phyloP scores from a whole-genome alignment of 2,797 vertebrate species.

The Chelon labrosus region DNA sequence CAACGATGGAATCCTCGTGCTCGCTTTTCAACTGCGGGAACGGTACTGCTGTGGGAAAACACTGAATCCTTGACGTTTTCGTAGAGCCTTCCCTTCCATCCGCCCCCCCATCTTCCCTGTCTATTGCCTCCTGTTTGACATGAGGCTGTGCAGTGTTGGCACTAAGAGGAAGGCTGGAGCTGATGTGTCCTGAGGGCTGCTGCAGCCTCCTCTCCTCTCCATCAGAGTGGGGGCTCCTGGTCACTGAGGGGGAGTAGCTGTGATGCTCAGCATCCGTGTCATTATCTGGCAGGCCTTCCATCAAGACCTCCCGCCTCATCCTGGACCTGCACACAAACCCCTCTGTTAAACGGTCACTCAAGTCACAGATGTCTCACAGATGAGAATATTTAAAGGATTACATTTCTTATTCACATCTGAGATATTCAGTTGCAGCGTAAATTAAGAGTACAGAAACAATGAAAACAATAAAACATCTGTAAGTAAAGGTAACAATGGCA shows the following conservation, averaged over 20 bases:
- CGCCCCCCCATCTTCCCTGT: constrained; percentile 77
- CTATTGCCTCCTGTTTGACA: constrained; percentile 91
- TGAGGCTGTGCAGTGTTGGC: constrained; percentile 62
- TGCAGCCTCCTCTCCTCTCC: constrained; percentile 89
- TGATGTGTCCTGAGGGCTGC: constrained; percentile 63
- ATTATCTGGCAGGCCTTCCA: constrained; percentile 93
- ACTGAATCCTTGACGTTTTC: constrained; percentile 71
- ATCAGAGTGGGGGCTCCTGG: constrained; percentile 88
- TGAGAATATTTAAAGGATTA: not conserved
- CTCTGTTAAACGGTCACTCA: constrained; percentile 32
- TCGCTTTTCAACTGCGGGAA: constrained; percentile 83
- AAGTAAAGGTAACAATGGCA: not conserved
- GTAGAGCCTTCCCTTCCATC: constrained; percentile 74
- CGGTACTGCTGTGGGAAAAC: constrained; percentile 75
- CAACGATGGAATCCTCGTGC: constrained; percentile 60
- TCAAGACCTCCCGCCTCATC: constrained; percentile 96
- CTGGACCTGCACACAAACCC: constrained; percentile 89
- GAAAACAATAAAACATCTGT: not conserved
- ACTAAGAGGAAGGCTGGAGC: constrained; percentile 47
- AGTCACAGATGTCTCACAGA: not conserved
- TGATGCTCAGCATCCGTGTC: constrained; percentile 91
- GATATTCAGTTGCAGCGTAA: not conserved
- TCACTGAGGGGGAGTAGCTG: constrained; percentile 80
- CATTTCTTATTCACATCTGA: not conserved
- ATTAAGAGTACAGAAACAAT: not conserved